Evolutionary conservation across 2,113 vertebrate genomes (phyloP), one percentile per base, ranked within the genome.

Genomic region (Lophochroa leadbeateri): DNA sequence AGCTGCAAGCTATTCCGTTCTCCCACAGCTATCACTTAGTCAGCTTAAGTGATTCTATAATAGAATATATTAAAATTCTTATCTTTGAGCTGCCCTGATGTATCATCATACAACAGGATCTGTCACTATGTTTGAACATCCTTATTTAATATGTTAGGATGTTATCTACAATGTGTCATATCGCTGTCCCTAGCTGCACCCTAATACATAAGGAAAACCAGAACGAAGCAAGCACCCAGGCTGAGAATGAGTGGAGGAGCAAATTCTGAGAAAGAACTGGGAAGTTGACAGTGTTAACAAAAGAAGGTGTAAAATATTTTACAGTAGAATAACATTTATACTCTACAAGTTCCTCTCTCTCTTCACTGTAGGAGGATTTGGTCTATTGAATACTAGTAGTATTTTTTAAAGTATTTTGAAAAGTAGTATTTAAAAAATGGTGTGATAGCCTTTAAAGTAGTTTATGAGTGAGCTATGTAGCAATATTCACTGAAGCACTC

Each of bases 71-170:
- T 95, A 95, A 94, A 92, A 95, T 70, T 28, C 92, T 95, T 97
- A 96, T 95, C 95, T 96, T 94, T 79, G 84, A 96, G 88, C 91
- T 94, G 83, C 91, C 88, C 83, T 87, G 94, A 95, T 95, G 89
- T 91, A 96, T 95, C 94, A 91, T 96, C 95, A 87, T 89, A 96
- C 94, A 95, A 97, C 88, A 12, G 95, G 81, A 96, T 94, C 92
- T 96, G 95, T 84, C 88, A 94, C 86, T 94, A 1, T 95, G 91
- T 95, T 95, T 96, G 96, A 96, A 96, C 95, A 92, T 95, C 91
- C 88, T 96, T 96, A 96, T 96, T 95, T 94, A 96, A 94, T 94
- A 91, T 89, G 86, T 96, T 96, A 79, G 81, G 91, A 96, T 96
- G 88, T 94, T 96, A 95, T 97, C 96, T 96, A 84, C 77, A 87